Evolutionary conservation across 1,140 invertebrate genomes (phyloP).

Genomic region (Heliothis virescens): DNA sequence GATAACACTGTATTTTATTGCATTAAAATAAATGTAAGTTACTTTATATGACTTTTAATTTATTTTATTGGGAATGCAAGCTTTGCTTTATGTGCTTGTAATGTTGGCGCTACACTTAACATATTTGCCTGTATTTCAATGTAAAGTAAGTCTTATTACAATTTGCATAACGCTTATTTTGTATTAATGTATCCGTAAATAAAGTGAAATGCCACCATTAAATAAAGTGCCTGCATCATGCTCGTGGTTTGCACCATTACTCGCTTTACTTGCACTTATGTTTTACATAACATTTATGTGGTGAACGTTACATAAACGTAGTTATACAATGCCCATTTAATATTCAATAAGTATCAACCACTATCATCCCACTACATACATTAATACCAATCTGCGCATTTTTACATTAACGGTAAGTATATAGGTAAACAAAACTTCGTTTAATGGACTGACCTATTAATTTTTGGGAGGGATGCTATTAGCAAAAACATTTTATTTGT

Average conservation of each 20-base stretch:
- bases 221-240: not conserved
- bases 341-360: not conserved
- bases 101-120: not conserved
- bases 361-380: not conserved
- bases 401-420: not conserved
- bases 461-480: no score
- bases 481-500: no score
- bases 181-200: no score
- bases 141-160: no score
- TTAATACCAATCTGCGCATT: not conserved
- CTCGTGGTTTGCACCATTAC: slow-evolving; percentile 16
- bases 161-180: no score
- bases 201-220: no score
- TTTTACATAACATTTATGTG: slow-evolving; percentile 7
- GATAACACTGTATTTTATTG: slow-evolving; percentile 50
- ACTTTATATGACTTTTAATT: slow-evolving; percentile 35
- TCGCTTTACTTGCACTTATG: slow-evolving; percentile 11
- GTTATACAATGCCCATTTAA: not conserved
- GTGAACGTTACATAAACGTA: slow-evolving; percentile 7
- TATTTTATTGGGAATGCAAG: not conserved
- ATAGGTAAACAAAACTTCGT: no score
- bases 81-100: not conserved
- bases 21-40: slow-evolving; percentile 52
- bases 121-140: not conserved
- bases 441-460: no score